phyloP scores from a whole-genome alignment of 2,888 invertebrate genomes.

The Patella depressa region DNA sequence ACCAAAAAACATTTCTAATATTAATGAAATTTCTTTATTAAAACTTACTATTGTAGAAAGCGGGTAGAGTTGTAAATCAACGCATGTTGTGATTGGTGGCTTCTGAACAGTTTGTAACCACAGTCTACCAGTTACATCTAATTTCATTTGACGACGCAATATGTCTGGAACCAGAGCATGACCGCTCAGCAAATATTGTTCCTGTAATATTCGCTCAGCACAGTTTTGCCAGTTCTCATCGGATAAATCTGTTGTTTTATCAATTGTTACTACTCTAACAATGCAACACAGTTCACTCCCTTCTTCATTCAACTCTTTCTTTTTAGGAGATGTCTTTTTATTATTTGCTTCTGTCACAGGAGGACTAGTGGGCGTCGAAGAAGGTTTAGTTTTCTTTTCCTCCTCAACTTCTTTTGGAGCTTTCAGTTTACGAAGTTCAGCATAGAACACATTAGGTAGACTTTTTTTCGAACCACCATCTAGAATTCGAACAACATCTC shows the following conservation, averaged over 20 bases:
- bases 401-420: slow-evolving; percentile 49
- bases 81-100: slow-evolving; percentile 23
- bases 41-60: slow-evolving; percentile 51
- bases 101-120: slow-evolving; percentile 54
- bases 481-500: slow-evolving; percentile 45
- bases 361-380: slow-evolving; percentile 5
- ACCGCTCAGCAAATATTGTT: slow-evolving; percentile 47
- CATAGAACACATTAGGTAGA: slow-evolving; percentile 51
- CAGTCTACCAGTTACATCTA: slow-evolving; percentile 55
- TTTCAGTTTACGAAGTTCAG: slow-evolving; percentile 48
- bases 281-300: slow-evolving; percentile 35
- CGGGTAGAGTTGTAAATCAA: slow-evolving; percentile 46
- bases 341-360: slow-evolving; percentile 16
- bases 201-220: slow-evolving; percentile 41
- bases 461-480: slow-evolving; percentile 34
- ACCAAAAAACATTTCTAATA: background rate
- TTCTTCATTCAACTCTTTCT: slow-evolving; percentile 19
- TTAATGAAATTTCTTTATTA: background rate
- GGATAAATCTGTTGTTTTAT: slow-evolving; percentile 44
- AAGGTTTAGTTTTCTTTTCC: slow-evolving; percentile 15
- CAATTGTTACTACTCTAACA: slow-evolving; percentile 58
- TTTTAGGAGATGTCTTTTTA: slow-evolving; percentile 16
- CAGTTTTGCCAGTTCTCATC: slow-evolving; percentile 39
- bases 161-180: slow-evolving; percentile 60
- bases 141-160: slow-evolving; percentile 53